Conservation (phyloP, 1,140 invertebrate genomes). For the Lasioglossum albipes region DNA sequence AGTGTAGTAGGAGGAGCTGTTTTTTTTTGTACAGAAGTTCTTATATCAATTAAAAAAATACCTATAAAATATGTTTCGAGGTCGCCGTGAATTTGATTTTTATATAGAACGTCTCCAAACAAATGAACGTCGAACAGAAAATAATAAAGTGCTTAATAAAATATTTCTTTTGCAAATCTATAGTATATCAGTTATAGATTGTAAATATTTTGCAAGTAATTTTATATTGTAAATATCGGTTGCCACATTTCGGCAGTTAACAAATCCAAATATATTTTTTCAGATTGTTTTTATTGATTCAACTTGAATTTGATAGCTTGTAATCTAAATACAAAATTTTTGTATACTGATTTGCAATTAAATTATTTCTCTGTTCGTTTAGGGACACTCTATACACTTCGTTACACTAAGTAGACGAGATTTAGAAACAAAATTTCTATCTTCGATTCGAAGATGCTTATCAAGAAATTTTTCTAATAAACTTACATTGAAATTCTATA, state of each 20-base stretch:
- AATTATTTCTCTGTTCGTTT: background rate
- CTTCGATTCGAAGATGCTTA: too few relatives aligned
- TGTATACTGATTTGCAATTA: background rate
- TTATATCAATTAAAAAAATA: too few relatives aligned
- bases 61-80: too few relatives aligned
- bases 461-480: background rate
- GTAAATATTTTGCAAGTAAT: background rate
- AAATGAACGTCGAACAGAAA: background rate
- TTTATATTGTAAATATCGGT: background rate
- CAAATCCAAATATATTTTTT: background rate
- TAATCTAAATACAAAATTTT: too few relatives aligned
- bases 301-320: too few relatives aligned
- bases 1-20: conserved; percentile 21
- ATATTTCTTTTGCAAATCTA: too few relatives aligned
- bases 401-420: too few relatives aligned
- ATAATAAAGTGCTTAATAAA: too few relatives aligned
- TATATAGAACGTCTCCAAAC: too few relatives aligned
- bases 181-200: too few relatives aligned
- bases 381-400: background rate
- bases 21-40: background rate
- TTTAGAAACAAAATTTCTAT: background rate
- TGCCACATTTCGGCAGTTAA: background rate
- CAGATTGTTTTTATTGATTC: too few relatives aligned
- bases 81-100: too few relatives aligned
- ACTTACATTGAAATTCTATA: background rate